Evolutionary conservation across 2,797 vertebrate species (phyloP).

Genomic region (Gymnopithys bicolor): DNA sequence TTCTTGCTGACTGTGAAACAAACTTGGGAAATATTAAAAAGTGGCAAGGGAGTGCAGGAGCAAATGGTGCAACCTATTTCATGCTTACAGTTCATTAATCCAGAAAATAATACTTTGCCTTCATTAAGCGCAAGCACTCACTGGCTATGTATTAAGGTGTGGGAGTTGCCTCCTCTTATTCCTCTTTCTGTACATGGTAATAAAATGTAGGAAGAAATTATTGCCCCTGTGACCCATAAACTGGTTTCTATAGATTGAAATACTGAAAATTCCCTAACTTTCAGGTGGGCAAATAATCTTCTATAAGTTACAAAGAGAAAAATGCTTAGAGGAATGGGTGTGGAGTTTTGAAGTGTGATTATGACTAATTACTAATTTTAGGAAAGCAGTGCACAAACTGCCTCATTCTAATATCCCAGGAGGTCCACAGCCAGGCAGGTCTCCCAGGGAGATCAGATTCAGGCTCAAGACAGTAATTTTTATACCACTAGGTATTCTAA

Average conservation of each 20-base stretch:
- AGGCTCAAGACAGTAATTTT: background rate
- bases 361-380: constrained; percentile 22
- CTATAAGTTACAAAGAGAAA: background rate
- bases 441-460: background rate
- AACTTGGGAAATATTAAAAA: background rate
- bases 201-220: background rate
- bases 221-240: background rate
- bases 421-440: background rate
- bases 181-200: background rate
- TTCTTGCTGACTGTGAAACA: background rate
- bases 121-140: background rate
- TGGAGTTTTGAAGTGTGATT: background rate
- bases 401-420: background rate
- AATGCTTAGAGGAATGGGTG: background rate
- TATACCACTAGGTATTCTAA: background rate
- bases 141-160: background rate
- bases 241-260: background rate
- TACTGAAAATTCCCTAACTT: background rate
- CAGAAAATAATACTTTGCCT: background rate
- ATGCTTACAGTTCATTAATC: background rate
- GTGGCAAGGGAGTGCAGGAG: background rate
- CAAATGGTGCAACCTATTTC: background rate
- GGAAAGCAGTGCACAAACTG: background rate
- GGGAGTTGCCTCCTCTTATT: background rate
- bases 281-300: background rate